Evolutionary conservation across 2,888 invertebrate species (phyloP), one percentile per base, ranked within the genome.

Genomic region (Autographa gamma): DNA sequence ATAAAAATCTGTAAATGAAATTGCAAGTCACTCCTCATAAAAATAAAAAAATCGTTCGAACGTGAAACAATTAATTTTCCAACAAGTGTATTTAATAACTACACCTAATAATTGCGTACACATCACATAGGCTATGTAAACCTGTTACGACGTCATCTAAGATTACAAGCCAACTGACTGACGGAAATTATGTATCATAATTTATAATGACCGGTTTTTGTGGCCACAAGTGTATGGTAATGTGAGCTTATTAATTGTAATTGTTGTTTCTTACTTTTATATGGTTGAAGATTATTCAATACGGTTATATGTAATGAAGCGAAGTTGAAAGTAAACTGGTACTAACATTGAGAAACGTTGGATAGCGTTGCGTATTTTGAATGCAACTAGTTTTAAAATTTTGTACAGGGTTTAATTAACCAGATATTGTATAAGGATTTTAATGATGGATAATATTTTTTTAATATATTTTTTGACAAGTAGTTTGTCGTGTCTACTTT

Each of bases 271-370:
- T 77, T 66, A 62, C 62, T 69, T 73, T 64, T 73, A 71, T 74
- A 71, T 74, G 16, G 62, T 72, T 68, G 65, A 74, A 80, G 74
- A 85, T 85, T 85, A 84, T 85, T 66, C 86, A 84, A 85, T 76
- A 69, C 56, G 48, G 72, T 82, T 81, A 82, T 79, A 82, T 71
- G 70, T 74, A 79, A 83, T 82, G 86, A 84, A 80, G 82, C 74
- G 74, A 77, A 66, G 71, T 73, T 75, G 76, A 75, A 76, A 77
- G 80, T 71, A 56, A 67, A 59, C 66, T 68, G 69, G 74, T 79
- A 59, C 52, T 56, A 62, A 64, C 66, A 73, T 81, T 85, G 78
- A 75, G 84, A 85, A 85, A 84, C 68, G 43, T 71, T 60, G 66
- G 69, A 69, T 78, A 63, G 63, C 63, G 56, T 81, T 73, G 70